Evolutionary conservation across 2,797 vertebrate species (phyloP), one percentile per base, ranked within the genome.

Genomic region (Poeciliopsis presidionis): DNA sequence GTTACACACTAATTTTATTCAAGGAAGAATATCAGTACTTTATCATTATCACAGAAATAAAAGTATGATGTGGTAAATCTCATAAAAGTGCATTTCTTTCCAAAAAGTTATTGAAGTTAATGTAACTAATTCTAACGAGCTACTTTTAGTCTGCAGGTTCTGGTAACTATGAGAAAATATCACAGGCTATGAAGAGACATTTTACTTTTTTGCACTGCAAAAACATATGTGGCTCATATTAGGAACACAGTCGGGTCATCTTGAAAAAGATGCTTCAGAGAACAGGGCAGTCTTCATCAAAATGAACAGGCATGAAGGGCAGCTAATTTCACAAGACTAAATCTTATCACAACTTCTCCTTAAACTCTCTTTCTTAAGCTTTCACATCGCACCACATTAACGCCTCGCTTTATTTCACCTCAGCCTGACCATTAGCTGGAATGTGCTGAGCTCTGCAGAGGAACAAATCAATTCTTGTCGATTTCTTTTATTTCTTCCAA

Each of bases 391-490:
- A 55, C 30, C 25, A 55, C 33, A 25, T 73, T 41, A 73, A 39
- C n/a, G 33, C 47, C 36, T 53, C 47, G 9, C 3, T 72, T 36
- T 22, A 49, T 49, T 72, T 72, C 33, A 51, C 43, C 70, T 30
- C 11, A 20, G 46, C 33, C 72, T 51, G 72, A 73, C 47, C 72
- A 73, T 53, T 53, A 53, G 22, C 47, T 53, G 72, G 30, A 53
- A 36, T 20, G 13, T 59, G 53, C 53, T 59, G 51, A 28, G n/a
- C 53, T 73, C 46, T 81, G 51, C 76, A 61, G 11, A 81, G 57
- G 25, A 5, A 2, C 28, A 57, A 76, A 81, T 86, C 82, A 41
- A 39, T 73, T 39, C 51, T n/a, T 73, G 49, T 73, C 72, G n/a
- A 36, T 41, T 55, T 51, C 36, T 55, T 73, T 73, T 53, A 73